Evolutionary conservation across 2,113 vertebrate species (phyloP).

Genomic region (Silurus glanis): DNA sequence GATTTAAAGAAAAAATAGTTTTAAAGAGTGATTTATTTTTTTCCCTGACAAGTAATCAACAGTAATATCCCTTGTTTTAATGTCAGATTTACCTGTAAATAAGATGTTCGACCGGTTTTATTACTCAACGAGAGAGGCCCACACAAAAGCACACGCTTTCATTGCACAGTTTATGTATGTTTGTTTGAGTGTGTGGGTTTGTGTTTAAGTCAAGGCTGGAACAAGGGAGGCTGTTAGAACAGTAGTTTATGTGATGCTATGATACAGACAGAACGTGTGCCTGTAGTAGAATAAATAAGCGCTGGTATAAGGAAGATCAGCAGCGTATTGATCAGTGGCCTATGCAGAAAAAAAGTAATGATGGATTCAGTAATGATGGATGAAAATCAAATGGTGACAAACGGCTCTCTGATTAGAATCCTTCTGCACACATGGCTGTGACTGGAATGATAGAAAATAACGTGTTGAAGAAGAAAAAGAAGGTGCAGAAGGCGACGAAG

Average conservation of each 20-base stretch:
- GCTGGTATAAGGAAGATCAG: slow-evolving; percentile 26
- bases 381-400: slow-evolving; percentile 28
- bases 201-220: neutral
- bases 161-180: neutral
- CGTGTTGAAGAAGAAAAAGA: neutral
- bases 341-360: slow-evolving; percentile 3
- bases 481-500: neutral
- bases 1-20: neutral
- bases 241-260: slow-evolving; percentile 20
- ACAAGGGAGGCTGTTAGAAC: neutral
- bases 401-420: slow-evolving; percentile 25
- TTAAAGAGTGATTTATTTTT: neutral
- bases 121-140: neutral
- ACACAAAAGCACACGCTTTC: neutral
- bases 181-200: neutral
- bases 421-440: neutral
- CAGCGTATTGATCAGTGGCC: slow-evolving; percentile 37
- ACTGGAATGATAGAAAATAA: neutral
- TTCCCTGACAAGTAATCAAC: neutral
- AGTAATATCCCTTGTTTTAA: neutral
- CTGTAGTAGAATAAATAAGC: slow-evolving; percentile 25
- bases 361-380: slow-evolving; percentile 42
- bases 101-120: neutral
- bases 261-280: slow-evolving; percentile 10
- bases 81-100: slow-evolving; percentile 19